phyloP scores from a whole-genome alignment of 1,140 invertebrate species.

The Heliothis subflexa region DNA sequence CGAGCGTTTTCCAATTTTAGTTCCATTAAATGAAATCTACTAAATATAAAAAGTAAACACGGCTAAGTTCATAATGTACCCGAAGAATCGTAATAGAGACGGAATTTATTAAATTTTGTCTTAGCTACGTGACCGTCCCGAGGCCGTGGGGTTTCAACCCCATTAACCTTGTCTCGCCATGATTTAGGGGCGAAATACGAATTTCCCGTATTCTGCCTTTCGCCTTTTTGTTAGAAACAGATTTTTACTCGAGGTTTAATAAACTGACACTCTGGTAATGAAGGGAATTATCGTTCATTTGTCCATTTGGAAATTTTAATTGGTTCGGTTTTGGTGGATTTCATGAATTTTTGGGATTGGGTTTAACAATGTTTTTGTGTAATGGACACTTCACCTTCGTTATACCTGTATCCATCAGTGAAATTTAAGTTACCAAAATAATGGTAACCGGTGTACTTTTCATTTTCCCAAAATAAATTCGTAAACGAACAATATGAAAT shows the following conservation, averaged over 20 bases:
- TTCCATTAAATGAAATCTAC: slow-evolving; percentile 48
- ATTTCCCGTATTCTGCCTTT: slow-evolving; percentile 67
- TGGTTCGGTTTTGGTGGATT: slow-evolving; percentile 34
- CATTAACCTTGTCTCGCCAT: slow-evolving; percentile 80
- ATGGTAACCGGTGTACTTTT: too few relatives aligned
- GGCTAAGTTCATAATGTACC: slow-evolving; percentile 52
- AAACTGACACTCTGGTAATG: slow-evolving; percentile 62
- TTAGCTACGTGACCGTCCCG: slow-evolving; percentile 73
- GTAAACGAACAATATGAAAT: too few relatives aligned
- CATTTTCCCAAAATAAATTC: too few relatives aligned
- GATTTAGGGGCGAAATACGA: slow-evolving; percentile 75
- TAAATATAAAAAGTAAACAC: slow-evolving; percentile 60
- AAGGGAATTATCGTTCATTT: slow-evolving; percentile 58
- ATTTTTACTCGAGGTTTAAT: slow-evolving; percentile 69
- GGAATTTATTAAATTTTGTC: slow-evolving; percentile 75
- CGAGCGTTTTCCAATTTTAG: slow-evolving; percentile 13
- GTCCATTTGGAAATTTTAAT: slow-evolving; percentile 42
- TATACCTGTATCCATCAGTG: too few relatives aligned
- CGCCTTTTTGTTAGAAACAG: slow-evolving; percentile 66
- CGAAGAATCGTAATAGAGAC: slow-evolving; percentile 64
- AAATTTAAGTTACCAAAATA: too few relatives aligned
- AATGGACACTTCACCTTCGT: background rate
- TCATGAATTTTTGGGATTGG: background rate
- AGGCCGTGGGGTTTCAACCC: slow-evolving; percentile 68
- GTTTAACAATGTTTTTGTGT: background rate